Conservation (phyloP, 1,140 invertebrate species). For the Hyposmocoma kahamanoa region DNA sequence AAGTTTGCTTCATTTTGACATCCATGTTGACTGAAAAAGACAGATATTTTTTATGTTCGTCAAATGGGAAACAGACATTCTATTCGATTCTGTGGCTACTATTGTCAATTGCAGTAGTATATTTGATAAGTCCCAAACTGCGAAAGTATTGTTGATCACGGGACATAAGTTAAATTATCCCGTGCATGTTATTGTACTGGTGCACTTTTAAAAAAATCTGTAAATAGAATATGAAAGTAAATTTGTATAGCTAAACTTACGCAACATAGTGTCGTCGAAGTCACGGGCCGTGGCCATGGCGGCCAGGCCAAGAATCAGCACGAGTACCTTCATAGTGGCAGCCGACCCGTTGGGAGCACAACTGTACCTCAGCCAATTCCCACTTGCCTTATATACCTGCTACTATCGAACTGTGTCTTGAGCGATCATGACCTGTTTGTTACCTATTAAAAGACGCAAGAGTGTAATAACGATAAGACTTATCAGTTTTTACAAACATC, state of each 20-base stretch:
- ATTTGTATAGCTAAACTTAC: slow-evolving; percentile 17
- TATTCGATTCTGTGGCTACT: neutral
- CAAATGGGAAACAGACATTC: neutral
- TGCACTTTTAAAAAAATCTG: neutral
- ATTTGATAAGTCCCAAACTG: neutral
- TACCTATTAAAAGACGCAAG: too few relatives aligned
- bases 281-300: slow-evolving; percentile 38
- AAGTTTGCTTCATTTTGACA: slow-evolving; percentile 69
- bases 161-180: neutral
- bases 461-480: too few relatives aligned
- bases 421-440: too few relatives aligned
- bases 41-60: neutral
- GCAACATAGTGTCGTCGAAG: slow-evolving; percentile 24
- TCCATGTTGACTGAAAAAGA: slow-evolving; percentile 65
- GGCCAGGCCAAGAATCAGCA: slow-evolving; percentile 38
- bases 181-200: neutral
- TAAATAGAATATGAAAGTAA: neutral
- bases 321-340: slow-evolving; percentile 41
- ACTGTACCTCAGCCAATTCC: slow-evolving; percentile 25
- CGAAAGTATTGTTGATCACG: neutral
- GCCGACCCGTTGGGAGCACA: slow-evolving; percentile 24
- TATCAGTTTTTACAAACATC: too few relatives aligned
- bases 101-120: neutral
- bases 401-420: too few relatives aligned
- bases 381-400: slow-evolving; percentile 39